Percentiles rank a stretch among this genome's conserved stretches.
phyloP scores from a whole-genome alignment of 2,113 vertebrate species.

The Salvelinus fontinalis region DNA sequence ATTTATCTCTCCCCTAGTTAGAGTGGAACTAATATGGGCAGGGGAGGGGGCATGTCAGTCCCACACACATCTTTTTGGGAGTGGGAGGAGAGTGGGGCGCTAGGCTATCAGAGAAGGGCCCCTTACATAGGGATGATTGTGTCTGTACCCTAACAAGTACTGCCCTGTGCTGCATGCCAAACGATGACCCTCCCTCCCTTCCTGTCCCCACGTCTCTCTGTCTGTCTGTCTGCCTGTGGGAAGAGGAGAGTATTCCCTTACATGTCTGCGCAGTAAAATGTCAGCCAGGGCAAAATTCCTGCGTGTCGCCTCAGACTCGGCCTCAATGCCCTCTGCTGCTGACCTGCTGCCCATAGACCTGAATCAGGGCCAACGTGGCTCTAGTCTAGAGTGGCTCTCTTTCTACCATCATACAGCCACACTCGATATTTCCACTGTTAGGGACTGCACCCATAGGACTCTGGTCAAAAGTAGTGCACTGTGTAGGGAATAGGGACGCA shows the following conservation, averaged over 20 bases:
- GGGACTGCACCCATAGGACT: no score
- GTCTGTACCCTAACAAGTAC: conserved; percentile 66
- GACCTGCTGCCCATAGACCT: no score
- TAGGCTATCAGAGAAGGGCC: conserved; percentile 18
- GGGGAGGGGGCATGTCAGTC: conserved; percentile 17
- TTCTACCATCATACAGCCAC: neutral
- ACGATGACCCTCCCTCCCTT: conserved; percentile 38
- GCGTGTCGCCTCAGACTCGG: no score
- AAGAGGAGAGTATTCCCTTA: neutral
- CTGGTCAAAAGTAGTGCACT: no score
- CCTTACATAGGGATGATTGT: conserved; percentile 70
- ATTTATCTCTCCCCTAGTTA: conserved; percentile 63
- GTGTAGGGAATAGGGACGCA: no score
- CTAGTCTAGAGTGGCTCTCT: neutral
- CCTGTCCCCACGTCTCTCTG: neutral
- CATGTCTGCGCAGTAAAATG: neutral
- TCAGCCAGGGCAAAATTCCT: no score
- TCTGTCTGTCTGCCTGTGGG: neutral
- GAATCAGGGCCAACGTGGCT: no score
- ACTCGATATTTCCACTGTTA: no score
- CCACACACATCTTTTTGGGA: conserved; percentile 47
- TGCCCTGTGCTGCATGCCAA: conserved; percentile 33
- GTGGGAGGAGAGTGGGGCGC: conserved; percentile 35
- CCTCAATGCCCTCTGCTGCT: no score
- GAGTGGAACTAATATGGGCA: conserved; percentile 71